phyloP scores from a whole-genome alignment of 2,888 invertebrate species.

The Morpho helenor region DNA sequence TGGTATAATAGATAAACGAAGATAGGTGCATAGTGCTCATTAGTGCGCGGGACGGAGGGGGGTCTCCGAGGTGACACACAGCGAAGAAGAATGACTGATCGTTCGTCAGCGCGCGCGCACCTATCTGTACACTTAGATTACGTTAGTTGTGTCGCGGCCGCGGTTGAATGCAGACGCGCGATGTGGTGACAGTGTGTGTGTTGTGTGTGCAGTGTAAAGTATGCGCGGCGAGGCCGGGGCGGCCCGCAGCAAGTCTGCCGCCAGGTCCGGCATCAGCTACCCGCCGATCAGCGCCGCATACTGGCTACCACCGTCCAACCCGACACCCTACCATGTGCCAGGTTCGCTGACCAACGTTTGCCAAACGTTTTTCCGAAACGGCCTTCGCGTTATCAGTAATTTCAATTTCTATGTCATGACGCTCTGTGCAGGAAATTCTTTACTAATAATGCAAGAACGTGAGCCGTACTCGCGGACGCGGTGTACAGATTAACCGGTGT shows the following conservation, averaged over 20 bases:
- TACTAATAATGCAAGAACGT: background rate
- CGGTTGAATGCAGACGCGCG: conserved; percentile 68
- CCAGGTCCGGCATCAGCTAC: conserved; percentile 75
- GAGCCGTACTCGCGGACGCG: conserved; percentile 7
- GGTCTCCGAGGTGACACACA: conserved; percentile 45
- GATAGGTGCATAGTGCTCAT: conserved; percentile 60
- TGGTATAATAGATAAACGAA: conserved; percentile 31
- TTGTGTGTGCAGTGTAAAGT: conserved; percentile 55
- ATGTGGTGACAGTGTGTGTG: conserved; percentile 55
- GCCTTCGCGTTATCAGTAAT: conserved; percentile 5
- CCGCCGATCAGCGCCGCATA: conserved; percentile 91
- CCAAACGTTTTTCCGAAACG: background rate
- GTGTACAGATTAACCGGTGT: conserved; percentile 5
- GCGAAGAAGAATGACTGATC: conserved; percentile 72
- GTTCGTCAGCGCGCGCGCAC: conserved; percentile 71
- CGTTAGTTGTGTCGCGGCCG: conserved; percentile 64
- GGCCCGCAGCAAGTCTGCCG: conserved; percentile 56
- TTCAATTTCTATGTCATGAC: background rate
- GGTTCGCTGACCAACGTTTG: conserved; percentile 71
- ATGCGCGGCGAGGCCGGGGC: conserved; percentile 75
- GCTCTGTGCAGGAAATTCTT: background rate
- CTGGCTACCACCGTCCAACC: conserved; percentile 90
- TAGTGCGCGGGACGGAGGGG: conserved; percentile 45
- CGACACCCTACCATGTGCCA: conserved; percentile 91
- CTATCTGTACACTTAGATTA: conserved; percentile 39